phyloP scores from a whole-genome alignment of 2,797 vertebrate genomes.

The Cetoscarus ocellatus region DNA sequence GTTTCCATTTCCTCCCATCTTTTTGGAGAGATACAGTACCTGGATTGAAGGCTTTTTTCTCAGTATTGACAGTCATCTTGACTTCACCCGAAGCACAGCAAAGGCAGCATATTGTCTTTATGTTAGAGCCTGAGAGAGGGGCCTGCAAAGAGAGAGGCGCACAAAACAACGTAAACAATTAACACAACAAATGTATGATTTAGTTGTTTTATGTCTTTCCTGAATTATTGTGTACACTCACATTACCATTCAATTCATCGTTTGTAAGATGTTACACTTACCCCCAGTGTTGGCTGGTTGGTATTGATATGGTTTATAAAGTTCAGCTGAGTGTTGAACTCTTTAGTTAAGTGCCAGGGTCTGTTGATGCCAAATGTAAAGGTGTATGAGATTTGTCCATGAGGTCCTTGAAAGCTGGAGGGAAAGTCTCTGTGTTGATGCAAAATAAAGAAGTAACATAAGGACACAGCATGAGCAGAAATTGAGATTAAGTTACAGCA shows the following conservation, averaged over 20 bases:
- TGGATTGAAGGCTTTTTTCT: constrained; percentile 62
- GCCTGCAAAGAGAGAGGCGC: constrained; percentile 41
- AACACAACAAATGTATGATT: neutral
- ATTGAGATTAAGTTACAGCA: too few species aligned
- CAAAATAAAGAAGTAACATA: neutral
- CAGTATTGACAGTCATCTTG: constrained; percentile 40
- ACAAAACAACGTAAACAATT: neutral
- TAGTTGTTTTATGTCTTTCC: neutral
- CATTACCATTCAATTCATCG: neutral
- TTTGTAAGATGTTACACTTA: constrained; percentile 30
- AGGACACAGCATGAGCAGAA: neutral
- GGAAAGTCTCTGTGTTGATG: constrained; percentile 69
- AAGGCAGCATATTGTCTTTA: constrained; percentile 48
- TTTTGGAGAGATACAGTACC: constrained; percentile 34
- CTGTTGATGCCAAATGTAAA: constrained; percentile 58
- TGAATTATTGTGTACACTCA: neutral
- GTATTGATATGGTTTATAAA: constrained; percentile 40
- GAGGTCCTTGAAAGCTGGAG: constrained; percentile 35
- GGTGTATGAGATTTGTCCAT: constrained; percentile 48
- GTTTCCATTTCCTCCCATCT: too few species aligned
- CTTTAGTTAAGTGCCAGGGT: constrained; percentile 67
- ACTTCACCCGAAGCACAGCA: constrained; percentile 59
- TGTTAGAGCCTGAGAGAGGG: constrained; percentile 63
- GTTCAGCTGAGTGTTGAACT: constrained; percentile 62
- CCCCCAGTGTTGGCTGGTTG: constrained; percentile 56